Evolutionary conservation across 2,113 vertebrate species (phyloP).

Genomic region (Cyprinodon brontotheroides): DNA sequence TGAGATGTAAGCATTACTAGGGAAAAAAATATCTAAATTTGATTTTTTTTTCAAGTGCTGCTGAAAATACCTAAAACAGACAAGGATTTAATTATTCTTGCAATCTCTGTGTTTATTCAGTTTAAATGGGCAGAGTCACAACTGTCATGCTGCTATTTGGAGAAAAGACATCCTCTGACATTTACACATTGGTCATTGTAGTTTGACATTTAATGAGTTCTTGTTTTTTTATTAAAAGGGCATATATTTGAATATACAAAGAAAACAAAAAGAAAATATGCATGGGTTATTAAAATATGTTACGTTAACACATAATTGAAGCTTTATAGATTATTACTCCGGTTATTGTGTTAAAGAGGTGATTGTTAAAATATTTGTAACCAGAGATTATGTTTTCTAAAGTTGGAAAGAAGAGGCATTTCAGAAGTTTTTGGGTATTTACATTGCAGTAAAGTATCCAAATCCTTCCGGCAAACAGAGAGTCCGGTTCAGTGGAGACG

Average conservation of each 20-base stretch:
- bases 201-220: neutral
- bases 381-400: neutral
- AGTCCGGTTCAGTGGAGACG: neutral
- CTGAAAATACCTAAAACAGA: neutral
- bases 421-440: neutral
- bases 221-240: neutral
- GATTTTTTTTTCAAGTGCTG: neutral
- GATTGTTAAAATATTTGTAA: neutral
- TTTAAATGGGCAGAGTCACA: neutral
- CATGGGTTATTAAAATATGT: neutral
- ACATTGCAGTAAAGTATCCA: neutral
- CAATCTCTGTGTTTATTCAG: neutral
- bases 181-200: neutral
- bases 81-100: neutral
- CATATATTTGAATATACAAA: neutral
- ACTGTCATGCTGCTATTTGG: neutral
- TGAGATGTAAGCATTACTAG: neutral
- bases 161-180: conserved; percentile 11
- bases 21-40: neutral
- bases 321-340: too few relatives aligned
- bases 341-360: neutral
- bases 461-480: neutral
- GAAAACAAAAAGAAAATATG: neutral
- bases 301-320: too few relatives aligned
- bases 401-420: neutral